Evolutionary conservation across 2,888 invertebrate genomes (phyloP).

Genomic region (Andrena haemorrhoa): DNA sequence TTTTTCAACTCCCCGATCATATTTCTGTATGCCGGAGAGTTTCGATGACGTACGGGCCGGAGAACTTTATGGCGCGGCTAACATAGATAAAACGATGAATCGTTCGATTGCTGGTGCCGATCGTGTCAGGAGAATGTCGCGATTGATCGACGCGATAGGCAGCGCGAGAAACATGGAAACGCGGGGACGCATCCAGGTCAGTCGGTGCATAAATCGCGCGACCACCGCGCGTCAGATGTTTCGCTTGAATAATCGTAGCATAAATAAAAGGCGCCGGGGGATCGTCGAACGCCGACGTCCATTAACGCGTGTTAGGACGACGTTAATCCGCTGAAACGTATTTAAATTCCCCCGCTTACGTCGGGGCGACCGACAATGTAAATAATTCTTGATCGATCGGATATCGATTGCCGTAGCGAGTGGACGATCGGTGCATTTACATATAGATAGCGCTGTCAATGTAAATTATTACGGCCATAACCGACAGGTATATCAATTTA

Average conservation of each 20-base stretch:
- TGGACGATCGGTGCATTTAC: constrained; percentile 59
- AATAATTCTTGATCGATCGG: constrained; percentile 67
- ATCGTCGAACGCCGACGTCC: constrained; percentile 26
- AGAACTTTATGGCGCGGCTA: no score
- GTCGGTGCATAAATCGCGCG: constrained; percentile 36
- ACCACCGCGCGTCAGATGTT: constrained; percentile 8
- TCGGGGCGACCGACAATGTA: constrained; percentile 33
- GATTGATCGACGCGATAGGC: constrained; percentile 23
- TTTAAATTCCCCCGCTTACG: constrained; percentile 37
- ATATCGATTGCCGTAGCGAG: constrained; percentile 56
- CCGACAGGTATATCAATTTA: constrained; percentile 64
- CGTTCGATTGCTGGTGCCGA: neutral
- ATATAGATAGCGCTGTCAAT: constrained; percentile 68
- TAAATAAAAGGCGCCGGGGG: constrained; percentile 33
- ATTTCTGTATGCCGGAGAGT: no score
- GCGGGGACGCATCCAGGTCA: constrained; percentile 30
- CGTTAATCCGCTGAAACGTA: constrained; percentile 29
- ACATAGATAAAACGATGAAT: neutral
- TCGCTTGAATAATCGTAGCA: constrained; percentile 40
- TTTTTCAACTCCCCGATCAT: no score
- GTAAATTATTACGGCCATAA: constrained; percentile 68
- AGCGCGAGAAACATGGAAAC: constrained; percentile 20
- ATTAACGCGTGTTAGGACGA: constrained; percentile 47
- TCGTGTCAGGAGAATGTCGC: neutral
- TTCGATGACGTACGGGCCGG: no score